phyloP scores from a whole-genome alignment of 2,888 invertebrate species.

The Drosophila lacicola region DNA sequence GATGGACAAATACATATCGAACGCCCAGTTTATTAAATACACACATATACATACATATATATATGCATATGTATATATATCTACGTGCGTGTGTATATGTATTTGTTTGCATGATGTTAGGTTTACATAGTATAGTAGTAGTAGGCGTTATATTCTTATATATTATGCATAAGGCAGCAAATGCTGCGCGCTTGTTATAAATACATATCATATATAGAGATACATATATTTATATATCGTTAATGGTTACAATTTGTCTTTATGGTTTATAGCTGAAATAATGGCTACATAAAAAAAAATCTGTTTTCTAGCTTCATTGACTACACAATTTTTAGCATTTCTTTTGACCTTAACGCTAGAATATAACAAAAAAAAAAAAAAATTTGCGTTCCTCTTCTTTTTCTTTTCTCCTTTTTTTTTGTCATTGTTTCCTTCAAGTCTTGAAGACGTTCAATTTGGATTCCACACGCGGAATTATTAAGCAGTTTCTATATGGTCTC shows the following conservation, averaged over 20 bases:
- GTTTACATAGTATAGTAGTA: conserved; percentile 48
- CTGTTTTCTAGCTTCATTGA: conserved; percentile 17
- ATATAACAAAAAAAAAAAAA: conserved; percentile 31
- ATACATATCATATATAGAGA: conserved; percentile 41
- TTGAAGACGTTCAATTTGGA: too few species aligned
- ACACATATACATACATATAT: not conserved
- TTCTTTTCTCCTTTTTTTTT: too few species aligned
- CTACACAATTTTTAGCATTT: conserved; percentile 27
- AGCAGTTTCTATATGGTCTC: not conserved
- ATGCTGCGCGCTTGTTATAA: conserved; percentile 52
- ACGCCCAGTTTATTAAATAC: conserved; percentile 46
- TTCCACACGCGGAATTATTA: too few species aligned
- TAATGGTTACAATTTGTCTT: conserved; percentile 45
- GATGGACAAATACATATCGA: conserved; percentile 15
- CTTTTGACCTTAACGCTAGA: conserved; percentile 15
- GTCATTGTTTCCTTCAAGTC: too few species aligned
- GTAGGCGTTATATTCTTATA: conserved; percentile 56
- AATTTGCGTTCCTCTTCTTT: not conserved
- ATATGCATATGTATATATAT: not conserved
- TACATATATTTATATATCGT: not conserved
- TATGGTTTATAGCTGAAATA: conserved; percentile 13
- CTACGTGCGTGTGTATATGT: conserved; percentile 1
- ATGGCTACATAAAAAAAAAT: conserved; percentile 21
- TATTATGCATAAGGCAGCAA: conserved; percentile 45
- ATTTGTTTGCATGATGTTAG: conserved; percentile 46